These are phyloP conservation scores for Lysandra coridon DNA, from an alignment of 2,888 invertebrate species.

Conservation along the genomic window DNA sequence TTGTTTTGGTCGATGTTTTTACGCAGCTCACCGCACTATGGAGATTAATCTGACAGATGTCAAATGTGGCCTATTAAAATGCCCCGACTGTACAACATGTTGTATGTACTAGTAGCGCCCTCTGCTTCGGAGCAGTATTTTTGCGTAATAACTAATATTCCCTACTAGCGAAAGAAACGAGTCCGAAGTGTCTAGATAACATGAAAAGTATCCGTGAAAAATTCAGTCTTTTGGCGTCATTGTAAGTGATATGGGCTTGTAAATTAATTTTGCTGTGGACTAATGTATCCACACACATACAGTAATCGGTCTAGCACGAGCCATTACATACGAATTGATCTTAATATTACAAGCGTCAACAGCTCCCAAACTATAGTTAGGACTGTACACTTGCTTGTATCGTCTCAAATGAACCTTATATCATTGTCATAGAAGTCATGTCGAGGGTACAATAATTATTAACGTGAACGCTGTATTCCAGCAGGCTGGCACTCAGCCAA, in stretches of 20 bases:
- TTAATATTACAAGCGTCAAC: conserved; percentile 57
- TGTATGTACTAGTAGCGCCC: too few species aligned
- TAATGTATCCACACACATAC: not conserved
- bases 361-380: conserved; percentile 57
- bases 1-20: too few species aligned
- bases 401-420: not conserved
- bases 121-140: too few species aligned
- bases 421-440: not conserved
- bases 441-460: not conserved
- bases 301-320: not conserved
- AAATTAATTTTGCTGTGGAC: not conserved
- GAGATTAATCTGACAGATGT: too few species aligned
- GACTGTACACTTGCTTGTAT: not conserved
- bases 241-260: not conserved
- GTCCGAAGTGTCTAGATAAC: too few species aligned
- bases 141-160: too few species aligned
- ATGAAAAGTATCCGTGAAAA: too few species aligned
- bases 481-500: not conserved
- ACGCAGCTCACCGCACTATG: too few species aligned
- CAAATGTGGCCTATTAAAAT: too few species aligned
- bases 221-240: too few species aligned
- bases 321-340: not conserved
- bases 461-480: not conserved
- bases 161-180: too few species aligned
- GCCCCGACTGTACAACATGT: too few species aligned